Evolutionary conservation across 2,888 invertebrate genomes (phyloP), one percentile per base, ranked within the genome.

Genomic region (Trissolcus japonicus): DNA sequence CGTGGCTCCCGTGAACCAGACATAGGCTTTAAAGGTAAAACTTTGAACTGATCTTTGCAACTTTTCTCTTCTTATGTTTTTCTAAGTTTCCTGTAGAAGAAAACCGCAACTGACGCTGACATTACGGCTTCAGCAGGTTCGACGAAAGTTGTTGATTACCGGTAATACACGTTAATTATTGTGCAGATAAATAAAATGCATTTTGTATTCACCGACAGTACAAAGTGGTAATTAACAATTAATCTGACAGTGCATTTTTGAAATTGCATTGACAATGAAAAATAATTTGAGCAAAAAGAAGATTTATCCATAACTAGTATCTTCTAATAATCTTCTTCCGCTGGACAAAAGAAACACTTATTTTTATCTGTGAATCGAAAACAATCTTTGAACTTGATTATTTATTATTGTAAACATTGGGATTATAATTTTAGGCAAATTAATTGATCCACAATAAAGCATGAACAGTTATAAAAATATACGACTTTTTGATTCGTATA

Each of bases 1-100:
- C 75, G 79, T 73, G 78, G 78, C 59, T 71, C 79, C 73, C 73
- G 72, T 80, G 79, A 81, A 80, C 79, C 69, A 74, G 62, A 74
- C 67, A 19, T 74, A 73, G 79, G 77, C 77, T 81, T 76, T 80
- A 81, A 69, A 69, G 69, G 74, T 65, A 54, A 66, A 78, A 81
- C 76, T 81, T 77, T 74, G 66, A 55, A 76, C 71, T 61, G 72
- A 66, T 65, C 60, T 61, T 73, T 66, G 65, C 63, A 21, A 69
- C 69, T 69, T 46, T 51, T 57, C 69, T 74, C 66, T 61, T 67
- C 78, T 63, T 63, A 60, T 51, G 51, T 19, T 67, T 74, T 57
- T 67, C 25, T 53, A 25, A 16, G 54, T 55, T 50, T 60, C 55
- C 16, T 13, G 43, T 16, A 40, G 6, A 55, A 29, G 54, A 29